A percentile compares a stretch with the other conserved stretches of the same genome.
Evolutionary conservation across 2,797 vertebrate genomes (phyloP).

Genomic region (Valencia hispanica): DNA sequence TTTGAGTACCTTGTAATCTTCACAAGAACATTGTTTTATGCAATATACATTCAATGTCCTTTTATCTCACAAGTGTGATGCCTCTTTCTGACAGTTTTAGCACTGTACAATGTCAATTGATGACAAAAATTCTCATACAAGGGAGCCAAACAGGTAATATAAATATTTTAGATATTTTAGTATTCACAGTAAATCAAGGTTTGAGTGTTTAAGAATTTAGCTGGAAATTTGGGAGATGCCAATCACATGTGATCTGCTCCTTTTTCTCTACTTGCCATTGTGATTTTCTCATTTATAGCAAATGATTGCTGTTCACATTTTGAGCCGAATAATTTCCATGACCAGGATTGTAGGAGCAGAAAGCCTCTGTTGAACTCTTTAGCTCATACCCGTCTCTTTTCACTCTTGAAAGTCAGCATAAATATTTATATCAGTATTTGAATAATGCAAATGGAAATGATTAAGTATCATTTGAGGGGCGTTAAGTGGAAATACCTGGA

Average conservation of each 20-base stretch:
- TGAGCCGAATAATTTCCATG: slow-evolving; percentile 66
- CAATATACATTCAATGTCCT: background rate
- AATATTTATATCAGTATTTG: slow-evolving; percentile 75
- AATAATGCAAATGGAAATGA: slow-evolving; percentile 75
- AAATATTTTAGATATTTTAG: background rate
- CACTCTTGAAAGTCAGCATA: slow-evolving; percentile 53
- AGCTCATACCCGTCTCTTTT: slow-evolving; percentile 29
- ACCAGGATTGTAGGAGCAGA: slow-evolving; percentile 60
- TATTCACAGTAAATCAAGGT: background rate
- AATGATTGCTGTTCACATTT: slow-evolving; percentile 67
- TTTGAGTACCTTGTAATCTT: background rate
- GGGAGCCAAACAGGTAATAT: too few relatives aligned
- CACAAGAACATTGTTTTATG: background rate
- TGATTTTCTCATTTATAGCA: slow-evolving; percentile 46
- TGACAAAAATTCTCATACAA: too few relatives aligned
- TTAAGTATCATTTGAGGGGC: slow-evolving; percentile 67
- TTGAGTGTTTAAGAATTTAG: background rate
- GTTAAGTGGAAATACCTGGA: slow-evolving; percentile 46
- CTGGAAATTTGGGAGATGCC: slow-evolving; percentile 34
- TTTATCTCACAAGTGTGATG: background rate
- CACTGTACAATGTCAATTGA: background rate
- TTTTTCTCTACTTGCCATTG: slow-evolving; percentile 16
- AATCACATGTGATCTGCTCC: slow-evolving; percentile 41
- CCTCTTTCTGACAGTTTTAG: background rate
- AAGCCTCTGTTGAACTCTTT: slow-evolving; percentile 53